Percentiles rank a stretch among this genome's conserved stretches.
Evolutionary conservation across 2,888 invertebrate genomes (phyloP).

Genomic region (Limnephilus rhombicus): DNA sequence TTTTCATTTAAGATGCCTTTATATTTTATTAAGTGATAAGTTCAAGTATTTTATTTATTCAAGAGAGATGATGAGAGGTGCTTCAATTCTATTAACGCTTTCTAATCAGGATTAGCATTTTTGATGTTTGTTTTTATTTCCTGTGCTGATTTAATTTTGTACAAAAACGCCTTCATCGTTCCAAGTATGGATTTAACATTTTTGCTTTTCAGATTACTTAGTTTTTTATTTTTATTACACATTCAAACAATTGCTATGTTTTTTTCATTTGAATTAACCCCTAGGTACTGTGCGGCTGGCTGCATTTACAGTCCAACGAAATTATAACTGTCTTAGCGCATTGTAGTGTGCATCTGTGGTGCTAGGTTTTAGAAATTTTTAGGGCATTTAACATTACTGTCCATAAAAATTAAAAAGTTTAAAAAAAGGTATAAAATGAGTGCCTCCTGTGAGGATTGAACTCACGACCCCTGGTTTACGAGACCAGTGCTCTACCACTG

Average conservation of each 20-base stretch:
- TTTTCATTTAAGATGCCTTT: not conserved
- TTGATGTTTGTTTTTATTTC: not conserved
- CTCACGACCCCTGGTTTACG: conserved; percentile 95
- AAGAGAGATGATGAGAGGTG: not conserved
- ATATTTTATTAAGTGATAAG: not conserved
- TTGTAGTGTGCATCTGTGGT: too few species aligned
- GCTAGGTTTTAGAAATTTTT: too few species aligned
- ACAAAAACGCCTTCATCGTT: not conserved
- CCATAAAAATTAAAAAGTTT: not conserved
- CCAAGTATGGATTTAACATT: too few species aligned
- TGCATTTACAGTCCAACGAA: too few species aligned
- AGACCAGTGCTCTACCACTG: conserved; percentile 95
- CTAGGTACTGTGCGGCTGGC: too few species aligned
- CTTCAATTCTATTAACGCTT: not conserved
- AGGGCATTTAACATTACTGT: too few species aligned
- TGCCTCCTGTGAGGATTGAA: conserved; percentile 95
- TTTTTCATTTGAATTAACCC: too few species aligned
- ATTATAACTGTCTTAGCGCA: too few species aligned
- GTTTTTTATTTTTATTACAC: not conserved
- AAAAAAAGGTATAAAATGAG: not conserved
- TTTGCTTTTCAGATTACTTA: too few species aligned
- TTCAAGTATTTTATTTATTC: not conserved
- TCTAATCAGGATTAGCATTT: not conserved
- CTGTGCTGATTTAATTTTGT: not conserved
- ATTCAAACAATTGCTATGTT: not conserved